These are phyloP conservation scores for Drosophila insularis DNA, from an alignment of 1,140 invertebrate genomes.

Conservation along the genomic window DNA sequence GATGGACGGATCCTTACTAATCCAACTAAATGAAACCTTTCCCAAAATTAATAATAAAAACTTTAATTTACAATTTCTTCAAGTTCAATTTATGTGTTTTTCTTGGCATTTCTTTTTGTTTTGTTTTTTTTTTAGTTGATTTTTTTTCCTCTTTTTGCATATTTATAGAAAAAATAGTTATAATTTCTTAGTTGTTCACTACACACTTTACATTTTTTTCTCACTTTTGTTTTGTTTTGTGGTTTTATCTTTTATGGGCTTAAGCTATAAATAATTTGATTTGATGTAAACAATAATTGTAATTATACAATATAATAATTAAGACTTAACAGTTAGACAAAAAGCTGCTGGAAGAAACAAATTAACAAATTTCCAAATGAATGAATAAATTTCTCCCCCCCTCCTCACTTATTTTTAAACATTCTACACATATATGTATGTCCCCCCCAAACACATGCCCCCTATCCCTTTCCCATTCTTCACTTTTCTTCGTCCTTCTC, in stretches of 20 bases:
- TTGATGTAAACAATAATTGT: slow-evolving; percentile 70
- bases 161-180: slow-evolving; percentile 67
- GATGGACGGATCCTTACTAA: neutral
- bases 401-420: slow-evolving; percentile 3
- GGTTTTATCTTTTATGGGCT: slow-evolving; percentile 32
- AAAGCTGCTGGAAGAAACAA: slow-evolving; percentile 68
- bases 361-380: slow-evolving; percentile 55
- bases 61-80: slow-evolving; percentile 10
- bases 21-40: neutral
- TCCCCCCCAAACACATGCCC: neutral
- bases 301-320: slow-evolving; percentile 67
- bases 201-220: slow-evolving; percentile 27
- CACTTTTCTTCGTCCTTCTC: neutral
- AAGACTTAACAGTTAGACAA: slow-evolving; percentile 60
- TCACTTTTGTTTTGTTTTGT: neutral
- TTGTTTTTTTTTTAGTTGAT: slow-evolving; percentile 36
- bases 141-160: slow-evolving; percentile 45
- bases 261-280: slow-evolving; percentile 61
- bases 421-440: neutral
- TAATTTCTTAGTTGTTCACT: slow-evolving; percentile 44
- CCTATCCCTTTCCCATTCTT: neutral
- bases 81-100: slow-evolving; percentile 18
- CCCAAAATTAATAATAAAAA: neutral
- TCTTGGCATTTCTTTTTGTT: slow-evolving; percentile 15
- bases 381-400: slow-evolving; percentile 25